These are phyloP conservation scores for Pheucticus melanocephalus DNA, from an alignment of 2,113 vertebrate species.

Conservation along the genomic window DNA sequence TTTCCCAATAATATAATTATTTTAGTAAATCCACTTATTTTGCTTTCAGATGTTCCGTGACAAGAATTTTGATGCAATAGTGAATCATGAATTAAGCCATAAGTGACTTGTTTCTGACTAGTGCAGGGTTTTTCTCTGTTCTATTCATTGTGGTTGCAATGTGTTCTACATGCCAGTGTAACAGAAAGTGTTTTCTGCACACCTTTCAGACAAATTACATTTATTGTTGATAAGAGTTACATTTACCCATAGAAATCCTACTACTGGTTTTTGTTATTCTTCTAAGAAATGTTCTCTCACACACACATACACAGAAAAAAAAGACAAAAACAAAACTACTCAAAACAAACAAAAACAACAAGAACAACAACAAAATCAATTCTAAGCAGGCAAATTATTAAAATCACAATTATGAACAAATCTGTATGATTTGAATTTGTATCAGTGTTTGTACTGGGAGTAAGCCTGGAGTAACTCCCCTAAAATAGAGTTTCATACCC, in stretches of 20 bases:
- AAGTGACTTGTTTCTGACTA: background rate
- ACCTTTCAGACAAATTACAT: conserved; percentile 35
- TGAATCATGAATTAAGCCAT: background rate
- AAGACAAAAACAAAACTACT: background rate
- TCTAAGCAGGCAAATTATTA: background rate
- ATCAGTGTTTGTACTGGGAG: background rate
- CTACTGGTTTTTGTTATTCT: background rate
- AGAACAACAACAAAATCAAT: background rate
- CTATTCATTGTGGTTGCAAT: background rate
- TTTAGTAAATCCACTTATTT: background rate
- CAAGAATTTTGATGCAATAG: background rate
- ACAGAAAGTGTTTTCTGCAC: conserved; percentile 11
- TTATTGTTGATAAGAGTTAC: conserved; percentile 21
- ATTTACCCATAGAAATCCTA: conserved; percentile 43
- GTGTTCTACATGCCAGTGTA: conserved; percentile 21
- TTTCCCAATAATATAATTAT: background rate
- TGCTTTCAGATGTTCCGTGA: background rate
- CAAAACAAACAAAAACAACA: background rate
- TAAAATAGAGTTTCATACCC: background rate
- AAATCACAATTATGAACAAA: background rate
- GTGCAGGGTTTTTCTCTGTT: background rate
- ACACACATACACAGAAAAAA: background rate
- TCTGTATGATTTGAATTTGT: background rate
- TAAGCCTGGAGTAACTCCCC: background rate
- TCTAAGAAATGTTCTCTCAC: background rate